Conservation (phyloP, 2,797 vertebrate genomes). For the Gobionotothen gibberifrons region DNA sequence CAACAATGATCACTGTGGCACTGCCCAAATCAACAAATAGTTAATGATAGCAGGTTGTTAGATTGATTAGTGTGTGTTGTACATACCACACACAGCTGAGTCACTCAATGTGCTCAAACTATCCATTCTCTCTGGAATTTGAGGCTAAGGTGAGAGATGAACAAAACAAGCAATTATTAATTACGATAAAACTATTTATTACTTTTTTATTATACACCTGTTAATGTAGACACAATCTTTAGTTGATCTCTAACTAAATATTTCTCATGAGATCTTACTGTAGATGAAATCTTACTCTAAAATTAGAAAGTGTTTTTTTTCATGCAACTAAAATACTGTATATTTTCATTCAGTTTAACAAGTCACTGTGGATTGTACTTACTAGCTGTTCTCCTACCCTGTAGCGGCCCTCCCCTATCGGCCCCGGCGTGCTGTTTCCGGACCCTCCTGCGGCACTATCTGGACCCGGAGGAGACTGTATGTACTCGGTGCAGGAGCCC, state of each 20-base stretch:
- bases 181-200: conserved; percentile 17
- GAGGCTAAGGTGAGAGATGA: conserved; percentile 76
- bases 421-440: conserved; percentile 83
- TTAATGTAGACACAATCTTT: neutral
- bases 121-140: conserved; percentile 86
- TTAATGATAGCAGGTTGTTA: conserved; percentile 10
- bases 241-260: neutral
- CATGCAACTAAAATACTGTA: neutral
- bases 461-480: conserved; percentile 87
- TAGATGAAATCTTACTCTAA: neutral
- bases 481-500: conserved; percentile 86
- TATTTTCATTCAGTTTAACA: neutral
- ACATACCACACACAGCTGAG: conserved; percentile 80
- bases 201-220: neutral
- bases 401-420: conserved; percentile 82
- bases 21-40: conserved; percentile 2
- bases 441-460: conserved; percentile 81
- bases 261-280: neutral
- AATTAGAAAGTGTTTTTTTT: neutral
- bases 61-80: conserved; percentile 11
- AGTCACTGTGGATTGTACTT: conserved; percentile 25
- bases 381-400: conserved; percentile 85
- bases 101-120: conserved; percentile 78
- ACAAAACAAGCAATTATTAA: conserved; percentile 14
- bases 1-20: conserved; percentile 34